Evolutionary conservation across 1,140 invertebrate genomes (phyloP).

Genomic region (Bombus balteatus): DNA sequence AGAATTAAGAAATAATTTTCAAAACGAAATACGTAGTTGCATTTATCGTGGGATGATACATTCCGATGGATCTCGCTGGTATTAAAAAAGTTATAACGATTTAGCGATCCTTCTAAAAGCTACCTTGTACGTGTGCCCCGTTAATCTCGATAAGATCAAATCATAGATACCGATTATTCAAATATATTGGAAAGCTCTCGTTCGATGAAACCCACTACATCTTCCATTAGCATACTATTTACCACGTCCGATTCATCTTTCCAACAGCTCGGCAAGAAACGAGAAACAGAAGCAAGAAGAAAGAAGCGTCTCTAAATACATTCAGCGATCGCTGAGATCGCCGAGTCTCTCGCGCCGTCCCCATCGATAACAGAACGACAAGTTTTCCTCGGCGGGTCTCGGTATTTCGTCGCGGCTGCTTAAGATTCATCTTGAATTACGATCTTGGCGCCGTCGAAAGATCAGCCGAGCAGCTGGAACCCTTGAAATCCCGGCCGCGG

Average conservation of each 20-base stretch:
- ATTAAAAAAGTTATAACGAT: not conserved
- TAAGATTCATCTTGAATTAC: constrained; percentile 53
- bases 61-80: not conserved
- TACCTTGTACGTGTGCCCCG: no score
- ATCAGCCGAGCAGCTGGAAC: constrained; percentile 54
- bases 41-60: not conserved
- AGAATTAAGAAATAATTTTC: not conserved
- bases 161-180: no score
- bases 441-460: constrained; percentile 46
- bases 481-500: constrained; percentile 47
- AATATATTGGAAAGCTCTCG: not conserved
- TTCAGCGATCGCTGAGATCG: constrained; percentile 21
- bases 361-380: constrained; percentile 3
- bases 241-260: not conserved
- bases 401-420: constrained; percentile 45
- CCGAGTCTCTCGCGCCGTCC: not conserved
- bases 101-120: no score
- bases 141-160: no score
- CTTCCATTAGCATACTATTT: not conserved
- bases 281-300: not conserved
- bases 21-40: not conserved
- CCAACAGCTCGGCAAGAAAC: not conserved
- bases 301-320: constrained; percentile 7
- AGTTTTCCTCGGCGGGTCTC: not conserved
- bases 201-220: not conserved